These are phyloP conservation scores for Daktulosphaira vitifoliae DNA, from an alignment of 1,140 invertebrate genomes.

Conservation along the genomic window DNA sequence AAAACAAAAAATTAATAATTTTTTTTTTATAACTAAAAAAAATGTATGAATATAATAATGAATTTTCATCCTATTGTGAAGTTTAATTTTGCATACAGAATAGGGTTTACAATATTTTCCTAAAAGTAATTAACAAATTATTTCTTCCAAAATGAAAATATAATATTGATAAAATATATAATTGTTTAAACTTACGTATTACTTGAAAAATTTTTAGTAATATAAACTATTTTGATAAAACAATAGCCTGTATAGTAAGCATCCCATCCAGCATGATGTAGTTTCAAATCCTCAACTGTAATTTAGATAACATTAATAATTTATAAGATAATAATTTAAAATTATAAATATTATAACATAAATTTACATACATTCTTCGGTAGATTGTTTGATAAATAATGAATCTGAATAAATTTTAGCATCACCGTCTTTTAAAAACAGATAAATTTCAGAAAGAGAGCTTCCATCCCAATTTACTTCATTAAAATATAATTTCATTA, in stretches of 20 bases:
- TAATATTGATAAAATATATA: too few species aligned
- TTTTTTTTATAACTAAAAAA: too few species aligned
- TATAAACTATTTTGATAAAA: conserved; percentile 18
- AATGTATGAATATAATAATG: too few species aligned
- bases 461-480: background rate
- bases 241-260: conserved; percentile 27
- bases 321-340: background rate
- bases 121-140: too few species aligned
- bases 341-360: background rate
- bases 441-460: conserved; percentile 22
- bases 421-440: conserved; percentile 17
- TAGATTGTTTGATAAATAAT: background rate
- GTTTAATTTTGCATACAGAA: too few species aligned
- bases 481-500: background rate
- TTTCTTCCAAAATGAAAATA: too few species aligned
- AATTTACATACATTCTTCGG: conserved; percentile 3
- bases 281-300: background rate
- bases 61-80: too few species aligned
- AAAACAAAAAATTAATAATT: too few species aligned
- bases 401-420: background rate
- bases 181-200: conserved; percentile 20
- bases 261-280: conserved; percentile 24
- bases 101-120: too few species aligned
- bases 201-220: background rate
- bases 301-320: background rate